Conservation (phyloP, 2,797 vertebrate genomes). For the Phoxinus dragarum region DNA sequence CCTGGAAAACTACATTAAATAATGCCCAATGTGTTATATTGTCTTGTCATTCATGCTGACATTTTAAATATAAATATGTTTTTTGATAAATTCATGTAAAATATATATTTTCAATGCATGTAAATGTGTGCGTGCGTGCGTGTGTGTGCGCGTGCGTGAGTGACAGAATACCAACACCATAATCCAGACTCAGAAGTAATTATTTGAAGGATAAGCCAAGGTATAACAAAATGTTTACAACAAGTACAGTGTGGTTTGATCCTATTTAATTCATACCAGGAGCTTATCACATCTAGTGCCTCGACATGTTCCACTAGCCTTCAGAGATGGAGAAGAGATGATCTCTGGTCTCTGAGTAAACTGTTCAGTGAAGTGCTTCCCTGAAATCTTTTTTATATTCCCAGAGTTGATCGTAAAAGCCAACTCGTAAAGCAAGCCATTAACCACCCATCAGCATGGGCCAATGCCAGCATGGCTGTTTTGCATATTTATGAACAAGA, state of each 20-base stretch:
- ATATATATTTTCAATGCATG: too few relatives aligned
- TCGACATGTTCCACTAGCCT: not conserved
- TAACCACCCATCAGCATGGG: constrained; percentile 72
- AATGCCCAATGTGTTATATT: not conserved
- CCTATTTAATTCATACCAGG: not conserved
- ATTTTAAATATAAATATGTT: not conserved
- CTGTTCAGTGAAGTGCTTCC: constrained; percentile 52
- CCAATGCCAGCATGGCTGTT: constrained; percentile 66
- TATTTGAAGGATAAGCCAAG: not conserved
- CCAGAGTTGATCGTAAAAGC: constrained; percentile 66
- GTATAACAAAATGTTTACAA: not conserved
- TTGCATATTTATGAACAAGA: constrained; percentile 74
- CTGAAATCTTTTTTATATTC: constrained; percentile 46
- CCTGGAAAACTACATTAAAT: not conserved
- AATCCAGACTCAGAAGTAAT: not conserved
- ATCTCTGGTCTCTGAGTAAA: constrained; percentile 39
- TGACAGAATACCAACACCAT: too few relatives aligned
- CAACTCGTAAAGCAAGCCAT: constrained; percentile 70
- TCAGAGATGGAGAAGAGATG: constrained; percentile 16
- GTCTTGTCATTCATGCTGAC: not conserved
- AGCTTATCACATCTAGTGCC: not conserved
- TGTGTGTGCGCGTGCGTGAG: too few relatives aligned
- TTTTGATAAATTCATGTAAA: too few relatives aligned
- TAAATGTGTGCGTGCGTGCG: too few relatives aligned
- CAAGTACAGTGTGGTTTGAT: not conserved